Evolutionary conservation across 2,888 invertebrate species (phyloP), one percentile per base, ranked within the genome.

Genomic region (Clusia tigrina): DNA sequence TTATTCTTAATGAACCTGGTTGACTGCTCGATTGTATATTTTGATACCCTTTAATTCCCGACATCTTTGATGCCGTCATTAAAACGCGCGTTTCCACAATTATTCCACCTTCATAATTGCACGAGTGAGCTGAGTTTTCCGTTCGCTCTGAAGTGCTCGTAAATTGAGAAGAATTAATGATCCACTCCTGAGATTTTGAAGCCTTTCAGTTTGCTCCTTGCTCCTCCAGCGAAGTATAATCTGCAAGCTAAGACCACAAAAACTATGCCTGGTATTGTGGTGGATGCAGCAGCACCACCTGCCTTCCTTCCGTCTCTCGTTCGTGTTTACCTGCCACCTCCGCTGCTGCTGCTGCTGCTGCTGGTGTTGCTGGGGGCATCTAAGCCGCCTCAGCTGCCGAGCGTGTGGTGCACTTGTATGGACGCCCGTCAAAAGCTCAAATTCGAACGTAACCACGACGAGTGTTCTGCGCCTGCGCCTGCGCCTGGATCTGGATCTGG

Each of bases 161-260:
- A 42, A 42, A 42, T 42, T 42, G n/a, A 42, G n/a, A n/a, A n/a
- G n/a, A 42, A 42, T 42, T 42, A 42, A 42, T 42, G 42, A 42
- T 42, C 42, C 10, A n/a, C n/a, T 42, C n/a, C 42, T 42, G 10
- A 17, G 42, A 15, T 5, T 5, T 15, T 15, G n/a, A n/a, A n/a
- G 3, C 42, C 9, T 42, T 15, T 42, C 12, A 32, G 12, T 6
- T 42, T 42, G 42, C 10, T 17, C 3, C 42, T 15, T 17, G n/a
- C 10, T 10, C 42, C 42, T 42, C 42, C 42, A n/a, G n/a, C n/a
- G 6, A 32, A 32, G 32, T 9, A 12, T 32, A 32, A 32, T n/a
- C n/a, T n/a, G n/a, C 6, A 32, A 32, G 6, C 32, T 32, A 32
- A 32, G 6, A 32, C 32, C 6, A 32, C 32, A 12, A n/a, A n/a